These are phyloP conservation scores for Agriopis marginaria DNA, from an alignment of 2,888 invertebrate genomes.

Conservation along the genomic window DNA sequence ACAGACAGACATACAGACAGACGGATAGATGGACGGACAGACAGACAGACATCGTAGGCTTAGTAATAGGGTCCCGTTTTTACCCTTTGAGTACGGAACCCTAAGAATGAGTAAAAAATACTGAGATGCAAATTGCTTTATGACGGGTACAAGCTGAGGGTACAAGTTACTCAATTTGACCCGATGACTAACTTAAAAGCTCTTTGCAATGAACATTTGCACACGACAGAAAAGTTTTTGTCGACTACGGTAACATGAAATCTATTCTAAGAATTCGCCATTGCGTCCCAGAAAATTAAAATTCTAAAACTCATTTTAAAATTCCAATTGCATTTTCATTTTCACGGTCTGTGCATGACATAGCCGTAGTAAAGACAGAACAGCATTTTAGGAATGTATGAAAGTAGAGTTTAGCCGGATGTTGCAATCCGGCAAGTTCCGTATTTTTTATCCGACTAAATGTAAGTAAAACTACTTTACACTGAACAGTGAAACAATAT, in stretches of 20 bases:
- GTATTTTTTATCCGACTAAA: not conserved
- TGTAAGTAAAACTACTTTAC: not conserved
- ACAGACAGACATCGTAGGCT: too few relatives aligned
- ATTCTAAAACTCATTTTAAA: constrained; percentile 38
- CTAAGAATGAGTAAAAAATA: not conserved
- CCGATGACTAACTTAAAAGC: constrained; percentile 10
- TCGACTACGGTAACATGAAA: not conserved
- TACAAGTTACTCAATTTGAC: constrained; percentile 9
- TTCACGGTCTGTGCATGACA: constrained; percentile 41
- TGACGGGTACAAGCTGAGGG: constrained; percentile 13
- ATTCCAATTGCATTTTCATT: constrained; percentile 51
- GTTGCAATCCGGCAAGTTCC: not conserved
- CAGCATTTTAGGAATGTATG: constrained; percentile 9
- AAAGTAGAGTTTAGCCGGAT: not conserved
- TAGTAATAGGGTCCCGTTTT: too few relatives aligned
- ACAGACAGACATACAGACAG: too few relatives aligned
- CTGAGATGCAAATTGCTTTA: not conserved
- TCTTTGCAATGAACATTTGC: constrained; percentile 2
- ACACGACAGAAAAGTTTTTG: constrained; percentile 2
- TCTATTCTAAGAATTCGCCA: constrained; percentile 11
- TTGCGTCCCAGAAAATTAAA: constrained; percentile 25
- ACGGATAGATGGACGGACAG: too few relatives aligned
- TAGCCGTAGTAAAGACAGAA: constrained; percentile 50
- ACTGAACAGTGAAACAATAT: too few relatives aligned
- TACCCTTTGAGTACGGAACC: too few relatives aligned